phyloP scores from a whole-genome alignment of 1,140 invertebrate genomes.

The Drosophila dunni region DNA sequence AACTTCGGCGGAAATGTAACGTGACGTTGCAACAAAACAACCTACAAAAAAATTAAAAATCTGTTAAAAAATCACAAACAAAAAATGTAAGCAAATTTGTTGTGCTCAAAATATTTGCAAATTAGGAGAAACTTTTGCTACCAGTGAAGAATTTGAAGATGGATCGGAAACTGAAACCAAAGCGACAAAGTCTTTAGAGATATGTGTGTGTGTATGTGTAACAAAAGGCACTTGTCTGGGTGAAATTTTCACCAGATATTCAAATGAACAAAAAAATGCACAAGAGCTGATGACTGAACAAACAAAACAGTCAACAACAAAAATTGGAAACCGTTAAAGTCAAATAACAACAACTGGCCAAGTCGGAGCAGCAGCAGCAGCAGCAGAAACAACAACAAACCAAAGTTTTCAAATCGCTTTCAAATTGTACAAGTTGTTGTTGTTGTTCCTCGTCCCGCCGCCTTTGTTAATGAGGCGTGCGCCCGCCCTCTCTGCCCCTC shows the following conservation, averaged over 20 bases:
- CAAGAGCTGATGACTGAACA: slow-evolving; percentile 42
- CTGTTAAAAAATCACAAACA: slow-evolving; percentile 36
- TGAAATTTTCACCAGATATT: slow-evolving; percentile 82
- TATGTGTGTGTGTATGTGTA: slow-evolving; percentile 1
- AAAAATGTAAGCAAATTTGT: slow-evolving; percentile 43
- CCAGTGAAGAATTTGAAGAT: slow-evolving; percentile 44
- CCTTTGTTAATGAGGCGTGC: slow-evolving; percentile 74
- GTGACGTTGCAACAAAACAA: slow-evolving; percentile 62
- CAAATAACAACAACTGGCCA: slow-evolving; percentile 57
- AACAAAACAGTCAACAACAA: slow-evolving; percentile 68
- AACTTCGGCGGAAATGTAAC: slow-evolving; percentile 59
- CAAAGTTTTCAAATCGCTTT: slow-evolving; percentile 69
- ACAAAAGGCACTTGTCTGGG: slow-evolving; percentile 81
- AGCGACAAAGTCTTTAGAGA: slow-evolving; percentile 6
- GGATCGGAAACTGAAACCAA: slow-evolving; percentile 41
- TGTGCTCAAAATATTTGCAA: slow-evolving; percentile 67
- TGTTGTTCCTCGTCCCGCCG: slow-evolving; percentile 32
- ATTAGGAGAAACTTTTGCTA: slow-evolving; percentile 78
- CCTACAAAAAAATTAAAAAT: slow-evolving; percentile 15
- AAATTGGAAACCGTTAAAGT: slow-evolving; percentile 81
- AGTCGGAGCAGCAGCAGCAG: slow-evolving; percentile 20
- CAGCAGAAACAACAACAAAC: slow-evolving; percentile 30
- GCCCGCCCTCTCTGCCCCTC: slow-evolving; percentile 53
- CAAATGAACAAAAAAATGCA: slow-evolving; percentile 66
- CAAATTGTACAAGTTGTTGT: slow-evolving; percentile 66